Conservation (phyloP, 2,888 invertebrate genomes). For the Andrena hattorfiana region DNA sequence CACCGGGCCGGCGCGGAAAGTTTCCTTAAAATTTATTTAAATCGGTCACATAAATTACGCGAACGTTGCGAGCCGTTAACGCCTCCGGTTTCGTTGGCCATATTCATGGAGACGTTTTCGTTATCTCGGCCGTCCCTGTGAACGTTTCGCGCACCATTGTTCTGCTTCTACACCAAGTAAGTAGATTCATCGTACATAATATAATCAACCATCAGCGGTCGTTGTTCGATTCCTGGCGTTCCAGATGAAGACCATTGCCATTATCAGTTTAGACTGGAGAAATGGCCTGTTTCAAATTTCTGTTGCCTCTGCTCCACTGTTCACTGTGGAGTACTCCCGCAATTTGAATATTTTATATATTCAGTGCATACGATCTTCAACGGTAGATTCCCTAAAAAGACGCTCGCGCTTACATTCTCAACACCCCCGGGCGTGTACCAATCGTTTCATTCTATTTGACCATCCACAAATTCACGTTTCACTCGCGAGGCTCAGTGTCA, state of each 20-base stretch:
- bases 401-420: too few species aligned
- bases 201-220: not conserved
- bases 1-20: conserved; percentile 33
- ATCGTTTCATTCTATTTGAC: not conserved
- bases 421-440: not conserved
- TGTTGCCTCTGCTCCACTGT: too few species aligned
- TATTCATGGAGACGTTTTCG: conserved; percentile 32
- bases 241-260: not conserved
- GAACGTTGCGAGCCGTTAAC: not conserved
- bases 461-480: too few species aligned
- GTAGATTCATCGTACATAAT: not conserved
- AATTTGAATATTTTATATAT: too few species aligned
- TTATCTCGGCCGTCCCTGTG: conserved; percentile 23
- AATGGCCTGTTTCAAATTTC: not conserved
- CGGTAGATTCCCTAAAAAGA: too few species aligned
- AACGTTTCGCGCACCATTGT: conserved; percentile 4
- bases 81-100: conserved; percentile 17
- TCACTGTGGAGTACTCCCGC: too few species aligned
- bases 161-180: not conserved
- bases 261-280: not conserved
- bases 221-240: not conserved
- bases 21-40: conserved; percentile 58
- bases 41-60: conserved; percentile 44
- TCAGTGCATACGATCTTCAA: too few species aligned
- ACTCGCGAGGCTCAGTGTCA: not conserved